Conservation (phyloP, 2,797 vertebrate genomes). For the Astyanax mexicanus region DNA sequence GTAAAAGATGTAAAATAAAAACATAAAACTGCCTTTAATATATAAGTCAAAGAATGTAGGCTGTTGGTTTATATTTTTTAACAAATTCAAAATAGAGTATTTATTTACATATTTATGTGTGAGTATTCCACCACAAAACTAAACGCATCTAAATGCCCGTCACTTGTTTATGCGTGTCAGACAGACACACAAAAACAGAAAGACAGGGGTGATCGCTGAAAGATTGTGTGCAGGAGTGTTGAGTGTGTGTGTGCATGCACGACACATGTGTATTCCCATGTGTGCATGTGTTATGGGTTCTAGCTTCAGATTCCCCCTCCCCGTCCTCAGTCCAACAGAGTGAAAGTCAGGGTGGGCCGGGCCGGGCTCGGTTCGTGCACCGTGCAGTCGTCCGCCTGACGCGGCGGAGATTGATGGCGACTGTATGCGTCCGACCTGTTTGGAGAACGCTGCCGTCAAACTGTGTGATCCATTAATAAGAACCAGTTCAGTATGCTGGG, state of each 20-base stretch:
- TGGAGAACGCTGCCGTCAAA: slow-evolving; percentile 61
- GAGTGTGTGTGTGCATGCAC: not conserved
- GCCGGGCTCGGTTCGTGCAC: slow-evolving; percentile 7
- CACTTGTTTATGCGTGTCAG: not conserved
- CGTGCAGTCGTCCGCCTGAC: slow-evolving; percentile 50
- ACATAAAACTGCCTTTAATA: no score
- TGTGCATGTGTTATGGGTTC: slow-evolving; percentile 39
- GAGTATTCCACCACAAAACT: not conserved
- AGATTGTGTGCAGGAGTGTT: slow-evolving; percentile 16
- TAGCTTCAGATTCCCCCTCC: slow-evolving; percentile 57
- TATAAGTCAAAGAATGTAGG: no score
- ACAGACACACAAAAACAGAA: slow-evolving; percentile 15
- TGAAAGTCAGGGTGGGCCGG: slow-evolving; percentile 54
- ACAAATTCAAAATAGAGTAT: not conserved
- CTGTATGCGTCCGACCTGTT: slow-evolving; percentile 76
- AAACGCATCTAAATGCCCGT: not conserved
- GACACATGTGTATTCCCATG: not conserved
- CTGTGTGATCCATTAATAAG: slow-evolving; percentile 85
- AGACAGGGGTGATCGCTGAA: slow-evolving; percentile 7
- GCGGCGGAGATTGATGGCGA: slow-evolving; percentile 79
- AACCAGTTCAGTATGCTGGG: slow-evolving; percentile 79
- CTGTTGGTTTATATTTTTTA: no score
- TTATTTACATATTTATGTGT: not conserved
- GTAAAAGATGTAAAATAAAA: no score
- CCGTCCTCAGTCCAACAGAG: slow-evolving; percentile 62